Evolutionary conservation across 2,888 invertebrate species (phyloP).

Genomic region (Gonocerus acuteangulatus): DNA sequence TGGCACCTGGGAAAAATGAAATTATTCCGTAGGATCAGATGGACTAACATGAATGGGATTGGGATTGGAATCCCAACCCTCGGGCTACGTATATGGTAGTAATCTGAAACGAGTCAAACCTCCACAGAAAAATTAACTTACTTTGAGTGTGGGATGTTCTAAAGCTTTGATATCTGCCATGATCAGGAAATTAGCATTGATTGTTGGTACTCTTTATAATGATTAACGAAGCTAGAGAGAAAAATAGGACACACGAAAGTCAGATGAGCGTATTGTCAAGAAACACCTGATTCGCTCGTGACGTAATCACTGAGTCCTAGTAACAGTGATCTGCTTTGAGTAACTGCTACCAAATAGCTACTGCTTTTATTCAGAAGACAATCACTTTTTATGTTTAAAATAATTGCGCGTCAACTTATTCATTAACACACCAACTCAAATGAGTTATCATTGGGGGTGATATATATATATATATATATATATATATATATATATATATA

Average conservation of each 20-base stretch:
- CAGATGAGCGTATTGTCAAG: conserved; percentile 15
- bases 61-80: not conserved
- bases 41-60: too few relatives aligned
- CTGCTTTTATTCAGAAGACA: too few relatives aligned
- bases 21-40: not conserved
- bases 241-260: conserved; percentile 1
- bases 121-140: conserved; percentile 41
- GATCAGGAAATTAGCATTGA: conserved; percentile 11
- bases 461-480: too few relatives aligned
- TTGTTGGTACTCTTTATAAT: not conserved
- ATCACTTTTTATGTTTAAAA: too few relatives aligned
- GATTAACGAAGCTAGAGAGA: not conserved
- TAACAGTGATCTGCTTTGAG: not conserved
- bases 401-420: too few relatives aligned
- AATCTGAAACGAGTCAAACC: conserved; percentile 2
- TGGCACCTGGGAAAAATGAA: conserved; percentile 63
- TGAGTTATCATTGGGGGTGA: too few relatives aligned
- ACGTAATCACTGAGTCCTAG: conserved; percentile 3
- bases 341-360: not conserved
- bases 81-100: not conserved
- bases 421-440: too few relatives aligned
- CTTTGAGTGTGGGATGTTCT: conserved; percentile 93
- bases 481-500: too few relatives aligned
- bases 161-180: conserved; percentile 91
- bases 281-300: conserved; percentile 20